Conservation (phyloP, 1,140 invertebrate species). For the Bathynomus jamesi region DNA sequence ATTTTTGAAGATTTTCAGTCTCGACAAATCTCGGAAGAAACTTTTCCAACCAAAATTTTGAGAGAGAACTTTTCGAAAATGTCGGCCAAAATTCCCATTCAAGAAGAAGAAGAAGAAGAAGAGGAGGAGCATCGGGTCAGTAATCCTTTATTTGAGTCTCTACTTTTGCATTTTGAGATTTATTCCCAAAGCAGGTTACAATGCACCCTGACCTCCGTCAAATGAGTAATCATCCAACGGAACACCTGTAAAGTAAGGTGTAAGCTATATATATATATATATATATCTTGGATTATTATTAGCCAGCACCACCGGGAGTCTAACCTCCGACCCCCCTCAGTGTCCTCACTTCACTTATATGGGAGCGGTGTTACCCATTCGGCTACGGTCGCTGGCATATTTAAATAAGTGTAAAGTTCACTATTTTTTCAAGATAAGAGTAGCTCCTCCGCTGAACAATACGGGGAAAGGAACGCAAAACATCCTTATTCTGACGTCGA, state of each 20-base stretch:
- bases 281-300: no score
- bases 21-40: neutral
- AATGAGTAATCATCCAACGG: no score
- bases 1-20: neutral
- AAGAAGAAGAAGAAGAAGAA: no score
- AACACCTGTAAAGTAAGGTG: neutral
- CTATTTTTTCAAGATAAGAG: neutral
- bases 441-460: neutral
- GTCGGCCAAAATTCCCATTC: no score
- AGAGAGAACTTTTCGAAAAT: neutral
- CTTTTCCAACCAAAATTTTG: neutral
- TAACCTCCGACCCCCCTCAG: no score
- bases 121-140: no score
- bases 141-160: no score
- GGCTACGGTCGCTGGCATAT: neutral
- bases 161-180: no score
- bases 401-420: neutral
- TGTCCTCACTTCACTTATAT: neutral
- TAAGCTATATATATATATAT: no score
- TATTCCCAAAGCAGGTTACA: no score
- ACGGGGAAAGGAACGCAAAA: neutral
- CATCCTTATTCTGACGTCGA: neutral
- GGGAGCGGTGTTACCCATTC: neutral
- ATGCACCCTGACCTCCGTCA: no score
- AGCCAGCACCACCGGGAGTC: no score